Evolutionary conservation across 2,888 invertebrate genomes (phyloP).

Genomic region (Pinctada fucata): DNA sequence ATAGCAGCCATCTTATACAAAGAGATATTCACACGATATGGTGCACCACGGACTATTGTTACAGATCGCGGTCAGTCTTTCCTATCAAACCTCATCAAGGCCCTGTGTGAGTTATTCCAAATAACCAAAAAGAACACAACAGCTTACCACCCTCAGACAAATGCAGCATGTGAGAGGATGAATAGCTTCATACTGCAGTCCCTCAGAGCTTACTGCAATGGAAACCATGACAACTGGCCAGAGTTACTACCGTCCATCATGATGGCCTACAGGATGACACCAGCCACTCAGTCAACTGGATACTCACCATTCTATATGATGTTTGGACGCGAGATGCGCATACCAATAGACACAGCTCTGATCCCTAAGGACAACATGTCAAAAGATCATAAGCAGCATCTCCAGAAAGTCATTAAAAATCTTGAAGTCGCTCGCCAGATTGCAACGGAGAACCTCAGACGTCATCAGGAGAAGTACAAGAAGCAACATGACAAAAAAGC

Average conservation of each 20-base stretch:
- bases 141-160: slow-evolving; percentile 5
- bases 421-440: slow-evolving; percentile 22
- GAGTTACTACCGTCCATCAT: not conserved
- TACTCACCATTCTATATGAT: slow-evolving; percentile 15
- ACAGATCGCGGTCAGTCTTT: too few relatives aligned
- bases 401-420: not conserved
- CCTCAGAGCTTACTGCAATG: not conserved
- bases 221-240: not conserved
- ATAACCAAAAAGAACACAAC: not conserved
- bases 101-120: too few relatives aligned
- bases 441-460: slow-evolving; percentile 25
- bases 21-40: too few relatives aligned
- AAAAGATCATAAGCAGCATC: not conserved
- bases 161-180: not conserved
- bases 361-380: not conserved
- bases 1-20: too few relatives aligned
- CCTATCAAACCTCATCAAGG: too few relatives aligned
- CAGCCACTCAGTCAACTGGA: slow-evolving; percentile 9
- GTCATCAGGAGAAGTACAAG: slow-evolving; percentile 24
- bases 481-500: slow-evolving; percentile 28
- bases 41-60: too few relatives aligned
- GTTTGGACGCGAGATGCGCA: slow-evolving; percentile 4
- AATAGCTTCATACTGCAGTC: not conserved
- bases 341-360: slow-evolving; percentile 3
- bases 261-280: not conserved